Percentiles rank a stretch among this genome's conserved stretches.
Conservation (phyloP, 2,113 vertebrate species). For the Camelus bactrianus region DNA sequence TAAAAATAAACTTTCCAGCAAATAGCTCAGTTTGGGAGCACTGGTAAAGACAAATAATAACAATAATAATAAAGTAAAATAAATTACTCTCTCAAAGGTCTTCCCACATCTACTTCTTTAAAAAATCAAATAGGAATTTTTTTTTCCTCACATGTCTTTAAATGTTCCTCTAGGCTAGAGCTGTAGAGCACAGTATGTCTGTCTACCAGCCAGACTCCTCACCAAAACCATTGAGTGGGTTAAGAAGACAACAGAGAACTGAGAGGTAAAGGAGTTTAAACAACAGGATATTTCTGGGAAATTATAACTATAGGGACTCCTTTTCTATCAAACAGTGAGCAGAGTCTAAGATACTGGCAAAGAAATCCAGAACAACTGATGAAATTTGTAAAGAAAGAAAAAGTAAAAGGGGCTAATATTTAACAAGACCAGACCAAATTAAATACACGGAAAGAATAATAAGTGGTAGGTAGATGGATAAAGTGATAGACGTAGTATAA, state of each 20-base stretch:
- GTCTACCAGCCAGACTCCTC: background rate
- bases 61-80: background rate
- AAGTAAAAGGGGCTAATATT: background rate
- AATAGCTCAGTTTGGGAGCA: conserved; percentile 61
- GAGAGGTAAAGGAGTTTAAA: conserved; percentile 36
- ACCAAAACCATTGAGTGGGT: background rate
- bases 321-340: conserved; percentile 67
- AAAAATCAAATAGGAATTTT: conserved; percentile 46
- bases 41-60: background rate
- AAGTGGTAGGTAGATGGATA: background rate
- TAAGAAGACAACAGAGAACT: background rate
- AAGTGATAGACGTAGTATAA: background rate
- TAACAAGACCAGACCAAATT: background rate
- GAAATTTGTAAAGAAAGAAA: conserved; percentile 54
- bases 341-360: conserved; percentile 68
- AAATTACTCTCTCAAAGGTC: conserved; percentile 43
- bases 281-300: conserved; percentile 72
- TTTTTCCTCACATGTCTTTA: background rate
- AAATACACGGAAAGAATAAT: background rate
- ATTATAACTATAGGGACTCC: conserved; percentile 63
- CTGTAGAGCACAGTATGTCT: background rate
- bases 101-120: conserved; percentile 55
- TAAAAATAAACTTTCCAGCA: conserved; percentile 59
- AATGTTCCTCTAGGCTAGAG: background rate
- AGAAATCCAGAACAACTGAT: conserved; percentile 62